Conservation (phyloP, 2,113 vertebrate species). For the Laticauda colubrina region DNA sequence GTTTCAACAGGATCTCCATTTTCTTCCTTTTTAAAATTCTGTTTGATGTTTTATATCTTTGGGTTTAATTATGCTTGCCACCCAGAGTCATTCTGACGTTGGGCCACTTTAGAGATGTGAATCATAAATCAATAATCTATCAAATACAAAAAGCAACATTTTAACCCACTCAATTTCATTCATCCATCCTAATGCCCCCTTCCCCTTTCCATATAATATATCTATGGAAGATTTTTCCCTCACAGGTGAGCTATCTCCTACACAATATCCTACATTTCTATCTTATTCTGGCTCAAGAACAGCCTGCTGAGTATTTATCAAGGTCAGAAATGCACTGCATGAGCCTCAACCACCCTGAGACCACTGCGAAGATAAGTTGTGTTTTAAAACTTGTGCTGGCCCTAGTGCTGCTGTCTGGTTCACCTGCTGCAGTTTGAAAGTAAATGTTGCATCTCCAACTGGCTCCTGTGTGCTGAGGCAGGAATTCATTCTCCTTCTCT, state of each 20-base stretch:
- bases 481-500: background rate
- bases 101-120: background rate
- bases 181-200: background rate
- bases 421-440: background rate
- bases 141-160: background rate
- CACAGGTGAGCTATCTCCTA: background rate
- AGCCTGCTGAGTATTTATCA: background rate
- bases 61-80: background rate
- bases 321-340: background rate
- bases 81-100: background rate
- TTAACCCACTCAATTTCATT: background rate
- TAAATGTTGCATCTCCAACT: background rate
- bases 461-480: background rate
- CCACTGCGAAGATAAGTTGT: background rate
- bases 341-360: background rate
- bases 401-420: background rate
- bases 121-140: background rate
- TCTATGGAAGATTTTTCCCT: background rate
- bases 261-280: background rate
- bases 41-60: background rate
- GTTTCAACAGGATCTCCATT: background rate
- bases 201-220: background rate
- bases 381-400: background rate
- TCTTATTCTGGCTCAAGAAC: background rate
- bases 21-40: background rate